Conservation (phyloP, 2,113 vertebrate genomes). For the Microcebus lehilahytsara region DNA sequence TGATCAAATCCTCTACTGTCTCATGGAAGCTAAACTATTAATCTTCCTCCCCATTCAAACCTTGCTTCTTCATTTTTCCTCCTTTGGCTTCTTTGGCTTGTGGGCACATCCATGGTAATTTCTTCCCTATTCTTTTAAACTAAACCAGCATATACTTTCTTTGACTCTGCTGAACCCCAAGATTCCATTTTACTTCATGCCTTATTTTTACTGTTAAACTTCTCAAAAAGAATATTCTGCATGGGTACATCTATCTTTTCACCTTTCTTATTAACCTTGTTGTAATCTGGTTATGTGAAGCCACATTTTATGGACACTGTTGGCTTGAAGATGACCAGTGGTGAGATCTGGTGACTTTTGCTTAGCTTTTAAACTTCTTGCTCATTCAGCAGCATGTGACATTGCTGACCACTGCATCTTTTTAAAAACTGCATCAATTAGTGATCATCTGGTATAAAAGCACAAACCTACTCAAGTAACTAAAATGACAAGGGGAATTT, state of each 20-base stretch:
- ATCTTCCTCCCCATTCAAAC: not conserved
- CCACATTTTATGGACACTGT: not conserved
- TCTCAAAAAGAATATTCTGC: not conserved
- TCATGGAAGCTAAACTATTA: not conserved
- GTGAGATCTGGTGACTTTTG: not conserved
- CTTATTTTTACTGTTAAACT: not conserved
- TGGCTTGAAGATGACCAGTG: not conserved
- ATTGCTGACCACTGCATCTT: not conserved
- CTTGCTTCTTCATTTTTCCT: not conserved
- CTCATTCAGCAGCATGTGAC: not conserved
- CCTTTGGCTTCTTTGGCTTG: not conserved
- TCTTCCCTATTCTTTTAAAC: not conserved
- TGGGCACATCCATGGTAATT: not conserved
- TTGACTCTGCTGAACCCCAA: not conserved
- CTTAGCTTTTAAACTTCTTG: not conserved
- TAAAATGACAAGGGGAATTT: not conserved
- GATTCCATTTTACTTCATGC: constrained; percentile 11
- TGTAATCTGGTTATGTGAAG: not conserved
- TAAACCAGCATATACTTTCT: not conserved
- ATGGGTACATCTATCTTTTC: not conserved
- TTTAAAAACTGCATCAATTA: not conserved
- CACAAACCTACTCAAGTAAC: constrained; percentile 33
- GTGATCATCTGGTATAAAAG: not conserved
- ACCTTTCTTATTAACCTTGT: not conserved
- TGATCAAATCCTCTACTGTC: not conserved